Evolutionary conservation across 2,888 invertebrate genomes (phyloP).

Genomic region (Athalia cordata): DNA sequence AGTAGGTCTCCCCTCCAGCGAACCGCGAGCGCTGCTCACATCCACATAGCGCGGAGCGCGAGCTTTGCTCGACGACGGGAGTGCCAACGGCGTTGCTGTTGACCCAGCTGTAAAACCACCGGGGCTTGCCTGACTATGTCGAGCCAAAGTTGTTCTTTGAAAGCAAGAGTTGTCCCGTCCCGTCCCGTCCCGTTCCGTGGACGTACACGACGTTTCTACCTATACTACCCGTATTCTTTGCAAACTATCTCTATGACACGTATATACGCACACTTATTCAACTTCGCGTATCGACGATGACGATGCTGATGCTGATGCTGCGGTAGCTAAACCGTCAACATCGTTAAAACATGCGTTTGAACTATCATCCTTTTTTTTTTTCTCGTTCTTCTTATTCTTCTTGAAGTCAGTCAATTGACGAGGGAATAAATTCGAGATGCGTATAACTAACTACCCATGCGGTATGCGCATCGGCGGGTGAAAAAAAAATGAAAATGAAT

Average conservation of each 20-base stretch:
- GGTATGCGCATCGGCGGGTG: too few species aligned
- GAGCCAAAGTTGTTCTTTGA: conserved; percentile 57
- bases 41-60: conserved; percentile 27
- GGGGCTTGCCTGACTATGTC: conserved; percentile 45
- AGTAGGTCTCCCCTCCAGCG: conserved; percentile 85
- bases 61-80: conserved; percentile 59
- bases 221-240: neutral
- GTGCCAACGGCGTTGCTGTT: conserved; percentile 72
- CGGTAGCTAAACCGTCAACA: too few species aligned
- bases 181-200: conserved; percentile 1
- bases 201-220: neutral
- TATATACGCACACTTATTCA: neutral
- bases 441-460: too few species aligned
- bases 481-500: too few species aligned
- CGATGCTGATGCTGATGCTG: too few species aligned
- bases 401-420: too few species aligned
- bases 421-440: too few species aligned
- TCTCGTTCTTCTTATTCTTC: too few species aligned
- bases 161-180: conserved; percentile 61
- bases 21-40: conserved; percentile 51
- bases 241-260: neutral
- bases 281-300: too few species aligned
- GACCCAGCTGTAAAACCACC: conserved; percentile 65
- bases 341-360: too few species aligned
- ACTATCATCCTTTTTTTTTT: too few species aligned